phyloP scores from a whole-genome alignment of 1,140 invertebrate genomes.

The Laodelphax striatellus region DNA sequence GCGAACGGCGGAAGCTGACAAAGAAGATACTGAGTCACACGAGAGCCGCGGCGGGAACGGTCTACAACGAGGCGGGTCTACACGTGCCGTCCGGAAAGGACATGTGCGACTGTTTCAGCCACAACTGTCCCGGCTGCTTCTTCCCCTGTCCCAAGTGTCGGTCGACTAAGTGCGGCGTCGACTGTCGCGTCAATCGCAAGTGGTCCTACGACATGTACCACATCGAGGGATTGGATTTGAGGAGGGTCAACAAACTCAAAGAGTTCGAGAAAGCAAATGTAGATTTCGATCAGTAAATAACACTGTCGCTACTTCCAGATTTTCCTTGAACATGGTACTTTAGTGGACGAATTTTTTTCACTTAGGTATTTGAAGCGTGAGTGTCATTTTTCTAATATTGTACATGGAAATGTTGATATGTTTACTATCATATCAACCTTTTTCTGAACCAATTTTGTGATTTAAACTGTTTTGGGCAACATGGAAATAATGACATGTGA shows the following conservation, averaged over 20 bases:
- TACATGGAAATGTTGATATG: too few species aligned
- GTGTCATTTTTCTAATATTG: too few species aligned
- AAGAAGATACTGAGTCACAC: conserved; percentile 12
- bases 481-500: too few species aligned
- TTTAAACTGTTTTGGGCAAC: too few species aligned
- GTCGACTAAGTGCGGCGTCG: conserved; percentile 39
- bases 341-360: too few species aligned
- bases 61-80: conserved; percentile 28
- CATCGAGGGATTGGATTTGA: neutral
- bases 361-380: too few species aligned
- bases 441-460: too few species aligned
- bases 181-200: conserved; percentile 29
- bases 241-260: neutral
- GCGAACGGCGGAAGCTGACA: conserved; percentile 19
- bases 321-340: too few species aligned
- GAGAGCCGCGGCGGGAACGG: neutral
- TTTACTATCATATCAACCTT: too few species aligned
- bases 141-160: conserved; percentile 40
- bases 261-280: neutral
- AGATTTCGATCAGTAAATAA: too few species aligned
- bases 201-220: neutral
- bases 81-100: conserved; percentile 31
- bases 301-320: too few species aligned
- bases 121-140: conserved; percentile 39
- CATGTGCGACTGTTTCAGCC: conserved; percentile 40